Base-by-base conservation (phyloP, 2,888 invertebrate species). In the Zele albiditarsus region DNA sequence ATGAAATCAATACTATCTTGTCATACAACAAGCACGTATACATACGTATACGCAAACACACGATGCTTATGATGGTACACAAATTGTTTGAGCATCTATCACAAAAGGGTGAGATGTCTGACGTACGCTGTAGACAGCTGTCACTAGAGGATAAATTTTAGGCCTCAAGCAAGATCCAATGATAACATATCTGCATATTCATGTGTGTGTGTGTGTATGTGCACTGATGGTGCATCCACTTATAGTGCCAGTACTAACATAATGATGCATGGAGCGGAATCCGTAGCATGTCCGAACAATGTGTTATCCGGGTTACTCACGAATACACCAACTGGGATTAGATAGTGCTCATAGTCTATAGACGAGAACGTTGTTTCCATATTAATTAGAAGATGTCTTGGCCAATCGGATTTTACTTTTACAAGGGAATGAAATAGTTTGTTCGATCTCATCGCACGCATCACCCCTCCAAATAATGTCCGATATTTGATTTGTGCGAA, bases 191-290 rank as follows among this genome's bases (percentile, higher is more conserved):
- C 38, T 12, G 10, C 38, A 38, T 38, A 38, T 4, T 8, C 38
- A 38, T 38, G 12, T 38, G 31, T 31, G n/a, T 53, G 20, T 20
- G n/a, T 42, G 3, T 23, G 0, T 3, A 6, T 23, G 20, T 28
- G 20, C 46, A 42, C 28, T 23, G 23, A 20, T 46, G 23, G 42
- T 66, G 10, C 14, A 71, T 20, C 25, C 28, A 38, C 23, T 20
- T 16, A 68, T 68, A 38, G 74, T 71, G 80, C 79, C 84, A 82
- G 82, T 84, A 83, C 86, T 83, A 83, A 82, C 86, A 86, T 86
- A 85, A 83, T 83, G 85, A 86, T 86, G 53, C 53, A 53, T 53
- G 83, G 83, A 84, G 82, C 80, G 70, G 75, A 83, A 82, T 86
- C 84, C 84, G 80, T 79, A 68, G 82, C 84, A 85, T 84, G 84